Evolutionary conservation across 2,113 vertebrate genomes (phyloP), one percentile per base, ranked within the genome.

Genomic region (Heliornis fulica): DNA sequence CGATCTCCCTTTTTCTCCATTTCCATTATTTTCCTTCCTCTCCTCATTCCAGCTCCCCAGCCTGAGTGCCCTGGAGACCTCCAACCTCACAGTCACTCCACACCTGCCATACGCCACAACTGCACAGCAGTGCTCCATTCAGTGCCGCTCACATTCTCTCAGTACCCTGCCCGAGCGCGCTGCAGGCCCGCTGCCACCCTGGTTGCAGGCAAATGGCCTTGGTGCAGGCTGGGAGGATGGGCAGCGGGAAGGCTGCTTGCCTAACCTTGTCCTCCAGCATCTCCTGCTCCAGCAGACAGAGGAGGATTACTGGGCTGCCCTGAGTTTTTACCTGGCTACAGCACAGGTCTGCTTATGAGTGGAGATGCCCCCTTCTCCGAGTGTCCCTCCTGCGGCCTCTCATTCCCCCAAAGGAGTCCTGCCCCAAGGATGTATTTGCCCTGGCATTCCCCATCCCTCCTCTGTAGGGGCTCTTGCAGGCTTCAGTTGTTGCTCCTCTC

Each of bases 391-490:
- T 74, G 64, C 38, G 63, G 34, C 13, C 29, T 38, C 61, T 78
- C 20, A n/a, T 34, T 70, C 5, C 9, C 5, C 19, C 15, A 4
- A 11, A 65, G 26, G 21, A 48, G 29, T 69, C 45, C 26, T 90
- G 86, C 41, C 59, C 31, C 22, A 40, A 4, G 31, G 54, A 71
- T 11, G 5, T 28, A 7, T 54, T 77, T 63, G 32, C 20, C 88
- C 29, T 0, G 0, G 31, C 17, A 13, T 22, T 71, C 51, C 51
- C 29, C 43, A 10, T 14, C 0, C 0, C 15, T 60, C 7, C 59
- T 77, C 31, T 18, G 4, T 0, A 36, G 40, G 15, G 20, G 9
- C 4, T 77, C 28, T 56, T 51, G 23, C 34, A 53, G 14, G 53
- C 61, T 89, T 56, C n/a, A 38, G n/a, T 3, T 46, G 18, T 28